phyloP scores from a whole-genome alignment of 2,888 invertebrate species.

The Drosophila prostipennis region DNA sequence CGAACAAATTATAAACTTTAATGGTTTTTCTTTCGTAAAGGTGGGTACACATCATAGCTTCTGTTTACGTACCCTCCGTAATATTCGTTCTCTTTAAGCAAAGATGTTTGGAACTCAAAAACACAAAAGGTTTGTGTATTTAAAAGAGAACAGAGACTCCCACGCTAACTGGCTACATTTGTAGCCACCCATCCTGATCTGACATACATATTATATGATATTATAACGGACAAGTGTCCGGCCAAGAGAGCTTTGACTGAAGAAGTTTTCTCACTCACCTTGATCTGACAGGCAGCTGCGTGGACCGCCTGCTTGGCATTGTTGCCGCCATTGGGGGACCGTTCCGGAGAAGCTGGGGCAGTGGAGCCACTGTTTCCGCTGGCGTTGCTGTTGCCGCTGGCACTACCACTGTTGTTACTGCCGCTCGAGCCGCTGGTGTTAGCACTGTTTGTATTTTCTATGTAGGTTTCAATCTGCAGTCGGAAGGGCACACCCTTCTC shows the following conservation, averaged over 20 bases:
- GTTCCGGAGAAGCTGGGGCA: conserved; percentile 56
- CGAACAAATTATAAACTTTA: not conserved
- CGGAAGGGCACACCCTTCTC: conserved; percentile 99
- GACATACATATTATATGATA: no score
- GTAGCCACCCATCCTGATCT: no score
- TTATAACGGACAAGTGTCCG: not conserved
- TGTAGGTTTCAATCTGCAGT: conserved; percentile 95
- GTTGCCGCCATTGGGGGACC: conserved; percentile 52
- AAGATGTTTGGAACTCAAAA: not conserved
- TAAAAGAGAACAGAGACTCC: no score
- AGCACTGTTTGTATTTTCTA: conserved; percentile 76
- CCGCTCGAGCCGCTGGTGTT: conserved; percentile 47
- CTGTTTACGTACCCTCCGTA: not conserved
- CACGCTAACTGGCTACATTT: no score
- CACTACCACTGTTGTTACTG: conserved; percentile 18
- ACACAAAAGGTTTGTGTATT: not conserved
- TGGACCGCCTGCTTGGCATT: conserved; percentile 88
- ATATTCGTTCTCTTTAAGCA: not conserved
- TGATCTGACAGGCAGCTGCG: conserved; percentile 97
- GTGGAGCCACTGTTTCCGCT: conserved; percentile 35
- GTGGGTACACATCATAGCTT: not conserved
- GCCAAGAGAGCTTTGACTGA: not conserved
- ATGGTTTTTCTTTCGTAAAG: not conserved
- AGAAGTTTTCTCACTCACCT: conserved; percentile 86
- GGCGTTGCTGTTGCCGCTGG: conserved; percentile 7